These are phyloP conservation scores for Griposia aprilina DNA, from an alignment of 2,888 invertebrate species.

Conservation along the genomic window DNA sequence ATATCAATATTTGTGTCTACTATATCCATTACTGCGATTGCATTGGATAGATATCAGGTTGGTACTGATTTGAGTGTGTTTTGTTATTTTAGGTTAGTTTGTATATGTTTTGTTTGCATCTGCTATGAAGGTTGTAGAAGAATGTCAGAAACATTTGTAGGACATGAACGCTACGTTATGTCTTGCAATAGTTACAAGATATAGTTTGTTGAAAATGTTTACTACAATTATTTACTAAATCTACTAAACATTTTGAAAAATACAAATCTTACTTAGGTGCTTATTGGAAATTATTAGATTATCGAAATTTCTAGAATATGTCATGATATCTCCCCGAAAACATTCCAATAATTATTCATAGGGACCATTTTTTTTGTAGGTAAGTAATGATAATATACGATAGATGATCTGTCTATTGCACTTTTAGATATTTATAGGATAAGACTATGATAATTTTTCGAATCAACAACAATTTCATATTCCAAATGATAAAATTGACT, in stretches of 20 bases:
- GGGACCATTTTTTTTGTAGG: background rate
- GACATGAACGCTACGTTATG: background rate
- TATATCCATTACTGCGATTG: conserved; percentile 98
- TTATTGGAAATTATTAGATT: background rate
- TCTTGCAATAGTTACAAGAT: background rate
- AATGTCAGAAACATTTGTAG: background rate
- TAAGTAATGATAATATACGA: background rate
- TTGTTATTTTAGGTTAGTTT: conserved; percentile 23
- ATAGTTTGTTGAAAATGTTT: background rate
- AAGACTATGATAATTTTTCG: background rate
- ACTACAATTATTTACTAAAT: background rate
- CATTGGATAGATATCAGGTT: conserved; percentile 95
- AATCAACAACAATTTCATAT: background rate
- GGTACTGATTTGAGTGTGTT: conserved; percentile 54
- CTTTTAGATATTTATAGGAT: background rate
- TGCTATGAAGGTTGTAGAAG: background rate
- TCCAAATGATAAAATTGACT: background rate
- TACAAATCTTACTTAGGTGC: background rate
- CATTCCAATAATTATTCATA: background rate
- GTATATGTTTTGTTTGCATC: background rate
- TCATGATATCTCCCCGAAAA: background rate
- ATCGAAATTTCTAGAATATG: no score
- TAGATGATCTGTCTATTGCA: background rate
- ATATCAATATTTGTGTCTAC: conserved; percentile 98
- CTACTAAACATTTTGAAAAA: background rate